Conservation (phyloP, 1,140 invertebrate species). For the Eupeodes corollae region DNA sequence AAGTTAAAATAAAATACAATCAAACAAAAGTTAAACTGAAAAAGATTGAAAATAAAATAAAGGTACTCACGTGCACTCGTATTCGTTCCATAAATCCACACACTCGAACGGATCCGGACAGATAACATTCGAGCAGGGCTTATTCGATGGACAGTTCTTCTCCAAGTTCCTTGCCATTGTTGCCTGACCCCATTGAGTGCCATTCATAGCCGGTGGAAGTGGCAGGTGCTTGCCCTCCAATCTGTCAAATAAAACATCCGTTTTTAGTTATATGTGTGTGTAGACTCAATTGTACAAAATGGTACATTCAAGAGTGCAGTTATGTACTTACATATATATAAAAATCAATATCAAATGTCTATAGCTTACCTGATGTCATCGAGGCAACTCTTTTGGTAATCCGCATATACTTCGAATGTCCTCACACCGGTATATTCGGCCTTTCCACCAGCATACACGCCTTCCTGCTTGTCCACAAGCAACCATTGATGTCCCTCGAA, state of each 20-base stretch:
- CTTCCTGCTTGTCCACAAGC: conserved; percentile 85
- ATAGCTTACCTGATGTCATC: conserved; percentile 51
- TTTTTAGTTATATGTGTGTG: not conserved
- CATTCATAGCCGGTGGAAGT: conserved; percentile 82
- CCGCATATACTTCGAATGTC: conserved; percentile 89
- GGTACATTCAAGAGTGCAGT: too few species aligned
- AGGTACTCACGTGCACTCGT: conserved; percentile 88
- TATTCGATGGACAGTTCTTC: conserved; percentile 83
- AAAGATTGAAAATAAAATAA: not conserved
- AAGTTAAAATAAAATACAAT: too few species aligned
- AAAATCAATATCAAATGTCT: not conserved
- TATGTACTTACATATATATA: too few species aligned
- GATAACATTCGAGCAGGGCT: conserved; percentile 82
- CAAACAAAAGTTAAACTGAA: too few species aligned
- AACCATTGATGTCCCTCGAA: conserved; percentile 87
- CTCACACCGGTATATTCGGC: conserved; percentile 86
- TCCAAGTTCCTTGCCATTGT: conserved; percentile 84
- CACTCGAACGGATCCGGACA: conserved; percentile 91
- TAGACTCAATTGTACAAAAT: too few species aligned
- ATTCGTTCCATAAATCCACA: conserved; percentile 91
- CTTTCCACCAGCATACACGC: conserved; percentile 88
- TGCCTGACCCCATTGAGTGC: conserved; percentile 87
- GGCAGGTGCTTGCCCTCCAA: conserved; percentile 87
- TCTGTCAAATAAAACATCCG: conserved; percentile 35
- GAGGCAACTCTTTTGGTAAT: conserved; percentile 71